Base-by-base conservation (phyloP, 2,888 invertebrate genomes). In the Lochmaea crataegi region DNA sequence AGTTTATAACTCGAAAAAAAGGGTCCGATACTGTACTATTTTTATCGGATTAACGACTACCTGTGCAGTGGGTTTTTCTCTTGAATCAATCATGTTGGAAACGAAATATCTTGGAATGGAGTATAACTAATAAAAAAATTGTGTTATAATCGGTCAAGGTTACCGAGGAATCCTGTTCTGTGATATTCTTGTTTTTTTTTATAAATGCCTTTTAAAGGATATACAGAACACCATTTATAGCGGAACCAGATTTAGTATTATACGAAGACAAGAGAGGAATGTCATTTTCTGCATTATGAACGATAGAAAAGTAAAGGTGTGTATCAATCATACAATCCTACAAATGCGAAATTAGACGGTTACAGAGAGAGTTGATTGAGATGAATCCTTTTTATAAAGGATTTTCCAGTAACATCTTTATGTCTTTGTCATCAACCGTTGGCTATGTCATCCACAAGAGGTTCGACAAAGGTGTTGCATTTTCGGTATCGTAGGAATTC, bases 141-240 rank as follows among this genome's bases (percentile, higher is more conserved):
- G 18, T 56, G 38, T 56, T 56, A 53, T 65, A 53, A 65, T 56
- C 65, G 65, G 65, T 65, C 65, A 65, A 65, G 56, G 65, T 65
- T 56, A 53, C 32, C 9, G 12, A 53, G 11, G 56, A 65, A 65
- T 65, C 65, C 65, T 65, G 65, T 65, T 56, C 14, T 58, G 38
- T n/a, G 32, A 65, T 32, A 32, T 51, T 18, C 14, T 65, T 32
- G 18, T 65, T 51, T 51, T 26, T 65, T 51, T 51, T 26, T 32
- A 65, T 51, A 12, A 26, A 16, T 48, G 48, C 65, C 64, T 65
- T 65, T 65, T n/a, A 65, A 42, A 51, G 65, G 9, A 38, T 45
- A 64, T 14, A 41, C 61, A 41, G 22, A 51, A 65, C 32, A 16
- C 26, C 48, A 51, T 65, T n/a, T 65, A 65, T 65, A 65, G 65